Base-by-base conservation (phyloP, 2,797 vertebrate species). In the Eutrigla gurnardus region DNA sequence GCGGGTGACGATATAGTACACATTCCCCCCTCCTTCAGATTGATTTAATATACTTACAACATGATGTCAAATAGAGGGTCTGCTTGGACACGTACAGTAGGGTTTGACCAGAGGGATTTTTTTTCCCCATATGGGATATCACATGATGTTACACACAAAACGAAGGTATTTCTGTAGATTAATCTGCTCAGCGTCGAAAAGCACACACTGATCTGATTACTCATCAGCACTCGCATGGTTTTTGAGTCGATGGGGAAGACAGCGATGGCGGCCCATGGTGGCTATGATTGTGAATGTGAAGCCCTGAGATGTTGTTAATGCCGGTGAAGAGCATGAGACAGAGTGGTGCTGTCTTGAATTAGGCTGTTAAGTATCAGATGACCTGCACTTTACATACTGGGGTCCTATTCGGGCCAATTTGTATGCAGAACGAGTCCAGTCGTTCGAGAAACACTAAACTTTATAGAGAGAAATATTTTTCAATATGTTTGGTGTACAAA, bases 231-330 rank as follows among this genome's bases (percentile, higher is more conserved):
- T 81, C 73, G 72, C 78, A 47, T 79, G 66, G 52, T 69, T 78
- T 25, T 49, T 9, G 52, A 35, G 14, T 63, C 60, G 17, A 66
- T 71, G 75, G 85, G 77, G 83, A 82, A 80, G 79, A 91, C 78
- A 18, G 63, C 42, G 78, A 62, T 14, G 70, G 49, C 33, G 83
- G 70, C 54, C 50, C 35, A 49, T 45, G 67, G 54, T 17, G 67
- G 40, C 72, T 80, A 53, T 82, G 82, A 77, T 53, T 77, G 71
- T 86, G 76, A 62, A 61, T 81, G 79, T 80, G 65, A 89, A 88
- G 90, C 91, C 92, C 93, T 93, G 92, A 93, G 93, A 91, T 90
- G 90, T 84, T 82, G 71, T 83, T 77, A 66, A 86, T 81, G 86
- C 68, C 82, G 59, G 75, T 61, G 63, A 9, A 75, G 73, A 86